Conservation (phyloP, 2,888 invertebrate species). For the Leptinotarsa rubiginosa region DNA sequence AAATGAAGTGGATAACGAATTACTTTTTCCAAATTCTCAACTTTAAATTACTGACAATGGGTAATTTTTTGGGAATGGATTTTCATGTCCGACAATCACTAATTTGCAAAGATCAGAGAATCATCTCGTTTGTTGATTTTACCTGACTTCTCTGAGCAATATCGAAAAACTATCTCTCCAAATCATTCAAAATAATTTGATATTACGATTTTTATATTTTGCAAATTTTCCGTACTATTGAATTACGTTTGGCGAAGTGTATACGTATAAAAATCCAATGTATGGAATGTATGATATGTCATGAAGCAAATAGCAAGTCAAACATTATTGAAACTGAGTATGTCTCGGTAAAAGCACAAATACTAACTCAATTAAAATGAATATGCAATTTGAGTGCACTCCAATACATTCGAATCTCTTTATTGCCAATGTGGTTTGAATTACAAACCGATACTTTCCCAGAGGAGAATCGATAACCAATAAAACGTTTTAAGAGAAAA, state of each 20-base stretch:
- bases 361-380: conserved; percentile 9
- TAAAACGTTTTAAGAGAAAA: not conserved
- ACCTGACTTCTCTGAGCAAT: too few relatives aligned
- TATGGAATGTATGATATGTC: not conserved
- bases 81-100: too few relatives aligned
- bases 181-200: too few relatives aligned
- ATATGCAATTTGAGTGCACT: conserved; percentile 17
- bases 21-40: too few relatives aligned
- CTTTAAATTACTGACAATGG: too few relatives aligned
- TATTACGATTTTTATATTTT: too few relatives aligned
- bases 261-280: not conserved
- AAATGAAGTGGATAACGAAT: too few relatives aligned
- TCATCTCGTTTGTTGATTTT: too few relatives aligned
- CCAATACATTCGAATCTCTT: conserved; percentile 1
- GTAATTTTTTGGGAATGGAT: too few relatives aligned
- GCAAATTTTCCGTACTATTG: not conserved
- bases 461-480: conserved; percentile 13
- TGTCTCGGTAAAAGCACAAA: not conserved
- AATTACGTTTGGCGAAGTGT: not conserved
- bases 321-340: not conserved
- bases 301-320: not conserved
- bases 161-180: too few relatives aligned
- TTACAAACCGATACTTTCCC: conserved; percentile 6
- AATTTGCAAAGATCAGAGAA: too few relatives aligned
- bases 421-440: conserved; percentile 7